Evolutionary conservation across 2,888 invertebrate species (phyloP), one percentile per base, ranked within the genome.

Genomic region (Augochlorella aurata): DNA sequence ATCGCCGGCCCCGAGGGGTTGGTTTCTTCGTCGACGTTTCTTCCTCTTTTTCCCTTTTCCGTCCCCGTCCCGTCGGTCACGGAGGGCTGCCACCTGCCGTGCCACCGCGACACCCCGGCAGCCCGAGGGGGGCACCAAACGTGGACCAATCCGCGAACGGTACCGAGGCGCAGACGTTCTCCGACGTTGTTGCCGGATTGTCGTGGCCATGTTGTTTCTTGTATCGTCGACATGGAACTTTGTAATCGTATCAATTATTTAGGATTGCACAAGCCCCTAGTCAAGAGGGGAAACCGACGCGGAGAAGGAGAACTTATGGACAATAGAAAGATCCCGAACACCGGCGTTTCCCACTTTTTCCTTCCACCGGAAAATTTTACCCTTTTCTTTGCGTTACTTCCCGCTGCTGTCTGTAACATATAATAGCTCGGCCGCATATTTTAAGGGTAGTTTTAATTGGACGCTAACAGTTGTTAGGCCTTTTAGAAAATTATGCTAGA

Each of bases 81-180:
- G 12, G 70, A 49, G 8, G 65, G n/a, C 70, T 58, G 45, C 66
- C 81, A 67, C 66, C 74, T 74, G 81, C 74, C 58, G 24, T 58
- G 67, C 21, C 24, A 29, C 16, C 38, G 47, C 38, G 49, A 24
- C 54, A 70, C 76, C 84, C 83, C 85, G 82, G 79, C 82, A 76
- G 38, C 4, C 14, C 45, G 10, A 12, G 24, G 69, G 69, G 70
- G 81, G 78, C 76, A 85, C 90, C 90, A 85, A 91, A 92, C 92
- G 92, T 92, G 92, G 92, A 92, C 92, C 91, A 92, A 92, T 92
- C 75, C 88, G 80, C 80, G 83, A 38, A 50, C 85, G 79, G 87
- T 88, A 85, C 77, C 88, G 66, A 84, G 81, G 84, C 86, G 85
- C 88, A 85, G 83, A 84, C 84, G 85, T 85, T 74, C 74, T 24